Base-by-base conservation (phyloP, 2,888 invertebrate species). In the Metellina segmentata region DNA sequence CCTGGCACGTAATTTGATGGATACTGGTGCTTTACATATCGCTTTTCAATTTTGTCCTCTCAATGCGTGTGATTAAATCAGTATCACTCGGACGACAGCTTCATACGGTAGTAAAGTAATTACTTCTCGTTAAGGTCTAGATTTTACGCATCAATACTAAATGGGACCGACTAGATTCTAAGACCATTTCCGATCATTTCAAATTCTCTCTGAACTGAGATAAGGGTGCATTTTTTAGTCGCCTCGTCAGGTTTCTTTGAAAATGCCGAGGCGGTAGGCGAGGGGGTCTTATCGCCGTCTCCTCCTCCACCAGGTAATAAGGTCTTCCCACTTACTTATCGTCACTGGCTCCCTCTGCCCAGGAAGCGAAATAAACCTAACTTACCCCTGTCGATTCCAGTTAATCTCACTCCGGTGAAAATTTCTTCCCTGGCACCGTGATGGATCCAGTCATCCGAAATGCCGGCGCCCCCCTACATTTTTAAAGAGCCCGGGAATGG, bases 391-490 rank as follows among this genome's bases (percentile, higher is more conserved):
- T 70, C 79, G 77, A 52, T 87, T 13, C 13, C 79, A 71, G 69
- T 79, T 87, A 79, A 87, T 87, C 72, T 87, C 69, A 78, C 49
- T 16, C 48, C 16, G 74, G 74, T 34, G 34, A 34, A 34, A 34
- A 34, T 34, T 34, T 34, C 34, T 34, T 34, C 61, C 61, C 61
- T 16, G 61, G 16, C 61, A 16, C 61, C 61, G 61, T 61, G 61
- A 61, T 16, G 61, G 61, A 16, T 61, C 16, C 61, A 61, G 61
- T 61, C 61, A 16, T 61, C 61, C 34, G 34, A 34, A 34, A 34
- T 34, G 34, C 34, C 34, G 34, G 34, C 4, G 34, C 16, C 51
- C 49, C 11, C 20, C 61, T 85, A 34, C 74, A 85, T 85, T 85
- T 85, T 85, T 85, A 77, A 85, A 85, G 85, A 16, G 85, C 11